Evolutionary conservation across 2,797 vertebrate species (phyloP).

Genomic region (Anguilla anguilla): DNA sequence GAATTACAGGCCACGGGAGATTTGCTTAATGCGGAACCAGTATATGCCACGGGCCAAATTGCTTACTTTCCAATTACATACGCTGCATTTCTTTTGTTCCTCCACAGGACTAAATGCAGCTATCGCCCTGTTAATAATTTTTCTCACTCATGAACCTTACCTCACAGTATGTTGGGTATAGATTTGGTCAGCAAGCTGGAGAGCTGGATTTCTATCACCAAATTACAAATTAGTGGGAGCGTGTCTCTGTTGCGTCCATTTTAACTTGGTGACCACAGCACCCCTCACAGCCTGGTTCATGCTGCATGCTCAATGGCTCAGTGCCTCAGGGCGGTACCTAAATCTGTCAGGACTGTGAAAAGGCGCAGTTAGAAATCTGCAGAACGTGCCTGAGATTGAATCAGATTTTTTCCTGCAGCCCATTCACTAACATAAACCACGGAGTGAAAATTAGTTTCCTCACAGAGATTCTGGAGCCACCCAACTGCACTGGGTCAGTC

Average conservation of each 20-base stretch:
- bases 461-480: neutral
- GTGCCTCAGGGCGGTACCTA: neutral
- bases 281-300: neutral
- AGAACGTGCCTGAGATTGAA: neutral
- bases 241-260: neutral
- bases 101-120: neutral
- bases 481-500: neutral
- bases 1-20: conserved; percentile 24
- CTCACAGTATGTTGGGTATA: neutral
- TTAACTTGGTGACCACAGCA: neutral
- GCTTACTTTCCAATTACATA: neutral
- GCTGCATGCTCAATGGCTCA: neutral
- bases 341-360: conserved; percentile 5
- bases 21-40: conserved; percentile 13
- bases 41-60: conserved; percentile 6
- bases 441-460: neutral
- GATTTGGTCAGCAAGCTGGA: neutral
- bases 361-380: neutral
- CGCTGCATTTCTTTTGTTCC: neutral
- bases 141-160: neutral
- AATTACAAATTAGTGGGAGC: neutral
- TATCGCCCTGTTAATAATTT: neutral
- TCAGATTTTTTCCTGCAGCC: neutral
- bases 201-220: conserved; percentile 4
- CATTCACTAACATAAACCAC: neutral